phyloP scores from a whole-genome alignment of 2,113 vertebrate genomes.

The Halichoeres trimaculatus region DNA sequence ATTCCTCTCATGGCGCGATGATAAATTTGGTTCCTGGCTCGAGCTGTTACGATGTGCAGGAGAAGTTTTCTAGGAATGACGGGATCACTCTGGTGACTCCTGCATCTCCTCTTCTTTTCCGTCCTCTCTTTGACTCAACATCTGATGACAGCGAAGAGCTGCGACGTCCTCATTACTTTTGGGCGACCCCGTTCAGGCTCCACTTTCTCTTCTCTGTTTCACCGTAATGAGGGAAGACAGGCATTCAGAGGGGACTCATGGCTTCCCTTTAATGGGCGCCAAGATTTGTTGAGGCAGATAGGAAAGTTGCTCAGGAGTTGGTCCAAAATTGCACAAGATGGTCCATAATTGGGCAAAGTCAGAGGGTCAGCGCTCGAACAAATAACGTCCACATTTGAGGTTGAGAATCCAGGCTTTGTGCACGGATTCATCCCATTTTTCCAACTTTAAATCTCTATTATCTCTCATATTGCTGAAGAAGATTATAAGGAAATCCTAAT shows the following conservation, averaged over 20 bases:
- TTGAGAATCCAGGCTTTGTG: not conserved
- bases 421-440: constrained; percentile 21
- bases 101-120: constrained; percentile 3
- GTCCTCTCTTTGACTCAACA: constrained; percentile 41
- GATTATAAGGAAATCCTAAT: constrained; percentile 34
- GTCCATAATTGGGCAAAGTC: constrained; percentile 6
- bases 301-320: constrained; percentile 8
- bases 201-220: constrained; percentile 41
- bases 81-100: constrained; percentile 23
- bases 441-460: constrained; percentile 21
- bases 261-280: constrained; percentile 36
- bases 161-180: constrained; percentile 56
- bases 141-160: constrained; percentile 48
- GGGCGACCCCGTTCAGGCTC: constrained; percentile 36
- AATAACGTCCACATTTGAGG: not conserved
- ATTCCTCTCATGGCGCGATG: constrained; percentile 1
- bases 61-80: constrained; percentile 46
- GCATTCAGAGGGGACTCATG: constrained; percentile 28
- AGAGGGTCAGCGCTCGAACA: not conserved
- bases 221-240: constrained; percentile 62
- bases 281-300: constrained; percentile 41
- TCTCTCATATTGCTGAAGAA: constrained; percentile 23
- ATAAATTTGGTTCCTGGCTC: constrained; percentile 30
- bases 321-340: not conserved
- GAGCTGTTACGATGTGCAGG: not conserved